Percentiles rank a stretch among this genome's conserved stretches.
Conservation (phyloP, 2,888 invertebrate species). For the Ypsolopha sequella region DNA sequence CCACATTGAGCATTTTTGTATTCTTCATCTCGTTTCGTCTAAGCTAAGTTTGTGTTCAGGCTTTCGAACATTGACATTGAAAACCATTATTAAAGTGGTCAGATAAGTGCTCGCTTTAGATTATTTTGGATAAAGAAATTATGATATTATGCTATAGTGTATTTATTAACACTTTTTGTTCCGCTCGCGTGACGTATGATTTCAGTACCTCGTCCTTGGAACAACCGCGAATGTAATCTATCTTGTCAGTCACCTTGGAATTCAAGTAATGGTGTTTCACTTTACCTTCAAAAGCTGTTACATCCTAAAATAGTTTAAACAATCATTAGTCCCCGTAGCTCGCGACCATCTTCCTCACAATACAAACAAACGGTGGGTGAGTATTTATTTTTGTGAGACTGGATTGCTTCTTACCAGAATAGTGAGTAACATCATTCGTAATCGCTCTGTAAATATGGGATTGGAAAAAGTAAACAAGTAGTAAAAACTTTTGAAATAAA, state of each 20-base stretch:
- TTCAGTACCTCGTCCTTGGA: not conserved
- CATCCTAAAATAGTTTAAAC: slow-evolving; percentile 46
- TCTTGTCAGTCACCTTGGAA: not conserved
- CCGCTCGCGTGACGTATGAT: not conserved
- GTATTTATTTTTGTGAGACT: slow-evolving; percentile 59
- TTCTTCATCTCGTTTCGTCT: slow-evolving; percentile 19
- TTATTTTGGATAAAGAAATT: slow-evolving; percentile 4
- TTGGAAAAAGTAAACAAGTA: slow-evolving; percentile 13
- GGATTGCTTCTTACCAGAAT: slow-evolving; percentile 56
- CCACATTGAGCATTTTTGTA: slow-evolving; percentile 14
- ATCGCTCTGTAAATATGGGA: slow-evolving; percentile 46
- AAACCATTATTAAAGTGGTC: slow-evolving; percentile 20
- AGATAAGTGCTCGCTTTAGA: slow-evolving; percentile 15
- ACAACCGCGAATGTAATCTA: not conserved
- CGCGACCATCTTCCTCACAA: slow-evolving; percentile 41
- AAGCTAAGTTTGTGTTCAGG: slow-evolving; percentile 15
- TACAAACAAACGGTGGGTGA: slow-evolving; percentile 55
- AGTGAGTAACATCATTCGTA: slow-evolving; percentile 41
- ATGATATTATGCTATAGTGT: not conserved
- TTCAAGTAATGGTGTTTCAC: not conserved
- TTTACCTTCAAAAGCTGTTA: not conserved
- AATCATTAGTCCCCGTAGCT: slow-evolving; percentile 46
- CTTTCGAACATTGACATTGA: slow-evolving; percentile 27
- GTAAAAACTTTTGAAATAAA: not conserved
- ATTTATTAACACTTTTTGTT: not conserved